Percentiles rank a stretch among this genome's conserved stretches.
Conservation (phyloP, 1,140 invertebrate species). For the Achatina immaculata region DNA sequence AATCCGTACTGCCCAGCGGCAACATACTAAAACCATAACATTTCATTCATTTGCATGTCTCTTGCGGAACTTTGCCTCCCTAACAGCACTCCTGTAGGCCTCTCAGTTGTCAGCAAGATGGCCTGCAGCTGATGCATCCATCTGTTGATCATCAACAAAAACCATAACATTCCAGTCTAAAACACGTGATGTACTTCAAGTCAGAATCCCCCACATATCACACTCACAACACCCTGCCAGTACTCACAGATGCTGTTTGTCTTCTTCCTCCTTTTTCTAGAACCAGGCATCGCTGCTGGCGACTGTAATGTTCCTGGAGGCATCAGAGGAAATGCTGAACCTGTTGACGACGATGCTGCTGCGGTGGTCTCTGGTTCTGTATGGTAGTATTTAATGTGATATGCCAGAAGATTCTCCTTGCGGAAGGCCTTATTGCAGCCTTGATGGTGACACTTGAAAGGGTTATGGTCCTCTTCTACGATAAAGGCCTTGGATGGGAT, state of each 20-base stretch:
- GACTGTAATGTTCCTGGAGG: constrained; percentile 10
- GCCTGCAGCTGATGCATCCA: too few relatives aligned
- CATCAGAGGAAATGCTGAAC: not conserved
- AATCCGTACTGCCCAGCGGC: too few relatives aligned
- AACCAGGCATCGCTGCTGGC: constrained; percentile 21
- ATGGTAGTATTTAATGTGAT: constrained; percentile 71
- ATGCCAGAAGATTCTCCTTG: constrained; percentile 85
- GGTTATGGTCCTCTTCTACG: constrained; percentile 70
- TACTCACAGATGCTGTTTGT: constrained; percentile 64
- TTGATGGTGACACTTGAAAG: constrained; percentile 81
- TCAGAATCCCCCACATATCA: too few relatives aligned
- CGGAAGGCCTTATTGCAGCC: constrained; percentile 89
- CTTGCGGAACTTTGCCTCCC: too few relatives aligned
- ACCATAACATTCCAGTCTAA: too few relatives aligned
- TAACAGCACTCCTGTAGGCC: too few relatives aligned
- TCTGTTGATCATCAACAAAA: too few relatives aligned
- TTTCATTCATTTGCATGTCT: too few relatives aligned
- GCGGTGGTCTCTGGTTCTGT: constrained; percentile 9
- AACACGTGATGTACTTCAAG: too few relatives aligned
- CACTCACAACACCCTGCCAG: too few relatives aligned
- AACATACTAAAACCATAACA: too few relatives aligned
- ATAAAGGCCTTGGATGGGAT: constrained; percentile 68
- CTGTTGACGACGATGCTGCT: not conserved
- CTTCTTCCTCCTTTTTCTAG: constrained; percentile 52
- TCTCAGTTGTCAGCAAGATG: too few relatives aligned